Evolutionary conservation across 2,797 vertebrate genomes (phyloP), one percentile per base, ranked within the genome.

Genomic region (Crax fasciolata): DNA sequence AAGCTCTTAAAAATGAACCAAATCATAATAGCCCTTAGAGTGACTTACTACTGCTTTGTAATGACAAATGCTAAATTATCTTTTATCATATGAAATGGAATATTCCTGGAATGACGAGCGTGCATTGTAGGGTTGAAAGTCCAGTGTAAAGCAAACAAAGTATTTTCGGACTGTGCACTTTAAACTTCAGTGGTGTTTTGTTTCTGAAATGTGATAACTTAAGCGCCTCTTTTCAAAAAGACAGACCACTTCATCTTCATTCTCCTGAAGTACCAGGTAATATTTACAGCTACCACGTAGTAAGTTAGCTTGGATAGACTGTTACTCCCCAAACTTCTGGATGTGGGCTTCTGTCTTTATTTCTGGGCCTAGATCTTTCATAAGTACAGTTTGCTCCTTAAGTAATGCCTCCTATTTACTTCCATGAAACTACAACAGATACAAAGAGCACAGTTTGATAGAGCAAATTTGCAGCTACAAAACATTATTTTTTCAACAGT

Each of bases 81-180:
- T 78, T 78, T 84, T 78, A 54, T 84, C 66, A 84, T 6, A 35
- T 9, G 4, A 30, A 90, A 55, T 63, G 55, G 76, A 95, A 73
- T 93, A 93, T 92, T 94, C 73, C 84, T 94, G 91, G 79, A 66
- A 75, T 66, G 79, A 88, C 43, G 75, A 49, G 48, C 0, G 1
- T 70, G 30, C 12, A 0, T 52, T 70, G 70, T 73, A 57, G 41
- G 49, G 94, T 95, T 94, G 43, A 95, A 97, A 97, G 94, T 96
- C 91, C 79, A 71, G 15, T n/a, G n/a, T 28, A 92, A 59, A 93
- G 76, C 79, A 95, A 92, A 97, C 84, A 95, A 87, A 82, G 18
- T 75, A 49, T 84, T 94, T 91, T 87, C 76, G 67, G 67, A 81
- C 70, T 84, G 41, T 67, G 76, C 32, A 86, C 94, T 95, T 95